phyloP scores from a whole-genome alignment of 92 coral and sea anemone genomes.

The Zoanthus sansibaricus region DNA sequence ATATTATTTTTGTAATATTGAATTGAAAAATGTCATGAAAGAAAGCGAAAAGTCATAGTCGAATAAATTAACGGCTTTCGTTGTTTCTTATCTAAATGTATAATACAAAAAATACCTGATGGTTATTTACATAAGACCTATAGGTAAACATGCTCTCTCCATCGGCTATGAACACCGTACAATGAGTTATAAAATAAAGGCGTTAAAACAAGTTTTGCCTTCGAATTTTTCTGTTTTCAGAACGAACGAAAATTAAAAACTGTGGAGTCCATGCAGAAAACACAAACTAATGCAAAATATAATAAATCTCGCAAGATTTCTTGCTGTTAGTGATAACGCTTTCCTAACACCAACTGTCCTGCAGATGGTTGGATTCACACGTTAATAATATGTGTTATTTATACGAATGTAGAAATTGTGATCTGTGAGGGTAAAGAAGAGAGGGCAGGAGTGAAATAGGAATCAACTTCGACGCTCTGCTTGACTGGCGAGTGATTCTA shows the following conservation, averaged over 20 bases:
- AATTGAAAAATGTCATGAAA: not conserved
- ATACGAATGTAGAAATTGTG: not conserved
- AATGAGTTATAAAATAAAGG: not conserved
- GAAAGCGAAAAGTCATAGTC: not conserved
- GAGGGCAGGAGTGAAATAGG: not conserved
- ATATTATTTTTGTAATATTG: not conserved
- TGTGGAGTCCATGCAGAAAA: not conserved
- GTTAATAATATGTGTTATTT: not conserved
- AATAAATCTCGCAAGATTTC: not conserved
- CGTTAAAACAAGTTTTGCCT: not conserved
- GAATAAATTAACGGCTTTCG: not conserved
- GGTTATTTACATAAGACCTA: not conserved
- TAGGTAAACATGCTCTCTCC: not conserved
- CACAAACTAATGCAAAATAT: not conserved
- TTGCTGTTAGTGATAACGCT: not conserved
- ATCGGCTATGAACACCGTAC: not conserved
- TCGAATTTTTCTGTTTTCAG: not conserved
- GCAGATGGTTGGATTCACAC: not conserved
- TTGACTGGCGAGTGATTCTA: constrained; percentile 72
- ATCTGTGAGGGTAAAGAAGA: not conserved
- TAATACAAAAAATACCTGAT: not conserved
- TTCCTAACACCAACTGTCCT: not conserved
- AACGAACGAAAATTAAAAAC: not conserved
- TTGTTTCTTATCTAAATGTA: not conserved
- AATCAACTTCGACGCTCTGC: constrained; percentile 42